These are phyloP conservation scores for Erebia ligea DNA, from an alignment of 2,888 invertebrate genomes.

Conservation along the genomic window DNA sequence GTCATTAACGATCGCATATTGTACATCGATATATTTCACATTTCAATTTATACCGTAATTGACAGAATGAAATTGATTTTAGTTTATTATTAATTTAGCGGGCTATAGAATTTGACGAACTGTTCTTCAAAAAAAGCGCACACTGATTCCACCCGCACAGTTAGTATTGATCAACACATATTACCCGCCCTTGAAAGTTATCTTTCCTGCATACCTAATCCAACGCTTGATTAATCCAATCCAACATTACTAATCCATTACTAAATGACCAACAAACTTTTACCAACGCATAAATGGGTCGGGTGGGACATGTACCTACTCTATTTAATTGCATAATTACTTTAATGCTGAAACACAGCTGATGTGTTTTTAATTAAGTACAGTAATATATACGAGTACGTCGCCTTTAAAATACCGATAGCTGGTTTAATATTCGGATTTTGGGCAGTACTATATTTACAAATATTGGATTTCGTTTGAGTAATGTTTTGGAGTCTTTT, in stretches of 20 bases:
- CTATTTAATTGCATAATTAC: conserved; percentile 16
- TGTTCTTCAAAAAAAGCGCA: too few species aligned
- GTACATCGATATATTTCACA: too few species aligned
- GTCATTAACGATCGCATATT: too few species aligned
- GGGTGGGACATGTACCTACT: neutral
- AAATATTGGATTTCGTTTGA: neutral
- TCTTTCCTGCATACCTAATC: conserved; percentile 11
- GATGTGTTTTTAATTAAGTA: conserved; percentile 14
- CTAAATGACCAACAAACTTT: conserved; percentile 35
- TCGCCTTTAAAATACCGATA: neutral
- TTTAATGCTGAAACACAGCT: conserved; percentile 6
- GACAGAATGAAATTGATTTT: too few species aligned
- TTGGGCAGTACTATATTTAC: neutral
- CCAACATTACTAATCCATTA: conserved; percentile 36
- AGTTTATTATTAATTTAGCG: too few species aligned
- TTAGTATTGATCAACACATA: conserved; percentile 35
- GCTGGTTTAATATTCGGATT: neutral
- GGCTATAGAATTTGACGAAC: too few species aligned
- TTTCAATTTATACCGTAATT: too few species aligned
- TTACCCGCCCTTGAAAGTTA: conserved; percentile 30
- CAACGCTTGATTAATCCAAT: too few species aligned
- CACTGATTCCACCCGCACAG: neutral
- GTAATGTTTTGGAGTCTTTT: too few species aligned
- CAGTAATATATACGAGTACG: neutral
- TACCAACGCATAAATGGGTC: conserved; percentile 18